These are phyloP conservation scores for Heterochromis multidens DNA, from an alignment of 2,113 vertebrate species.

Conservation along the genomic window DNA sequence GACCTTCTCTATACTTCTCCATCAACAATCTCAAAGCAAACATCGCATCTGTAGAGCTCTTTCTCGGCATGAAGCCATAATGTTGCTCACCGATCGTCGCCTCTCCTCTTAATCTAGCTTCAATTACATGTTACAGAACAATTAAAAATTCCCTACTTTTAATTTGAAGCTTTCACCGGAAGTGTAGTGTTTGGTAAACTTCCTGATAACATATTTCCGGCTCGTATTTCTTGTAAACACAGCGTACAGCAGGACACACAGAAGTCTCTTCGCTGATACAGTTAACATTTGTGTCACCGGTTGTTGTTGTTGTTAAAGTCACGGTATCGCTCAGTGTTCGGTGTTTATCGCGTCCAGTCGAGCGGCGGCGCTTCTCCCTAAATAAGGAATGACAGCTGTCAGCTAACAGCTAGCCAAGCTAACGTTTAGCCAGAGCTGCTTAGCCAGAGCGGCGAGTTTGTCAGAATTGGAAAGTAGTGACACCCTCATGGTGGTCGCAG, in stretches of 20 bases:
- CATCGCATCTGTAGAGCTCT: not conserved
- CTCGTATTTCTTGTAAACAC: conserved; percentile 37
- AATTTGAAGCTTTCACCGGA: not conserved
- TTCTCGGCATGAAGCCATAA: no score
- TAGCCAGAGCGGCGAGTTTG: not conserved
- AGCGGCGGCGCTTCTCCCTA: not conserved
- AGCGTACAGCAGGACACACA: not conserved
- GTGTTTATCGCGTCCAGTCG: not conserved
- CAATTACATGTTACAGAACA: no score
- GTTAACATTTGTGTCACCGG: not conserved
- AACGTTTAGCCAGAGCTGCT: not conserved
- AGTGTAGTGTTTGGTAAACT: not conserved
- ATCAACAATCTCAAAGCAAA: not conserved
- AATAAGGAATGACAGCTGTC: not conserved
- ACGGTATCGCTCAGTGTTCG: no score
- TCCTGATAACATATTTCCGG: conserved; percentile 5
- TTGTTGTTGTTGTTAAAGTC: no score
- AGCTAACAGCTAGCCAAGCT: conserved; percentile 15
- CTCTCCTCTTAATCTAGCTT: no score
- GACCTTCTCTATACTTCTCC: not conserved
- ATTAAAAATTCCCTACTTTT: not conserved
- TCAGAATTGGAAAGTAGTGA: not conserved
- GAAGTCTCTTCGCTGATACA: not conserved
- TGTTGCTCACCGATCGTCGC: no score
- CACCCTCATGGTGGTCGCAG: conserved; percentile 50